Conservation (phyloP, 2,113 vertebrate genomes). For the Dicerorhinus sumatrensis region DNA sequence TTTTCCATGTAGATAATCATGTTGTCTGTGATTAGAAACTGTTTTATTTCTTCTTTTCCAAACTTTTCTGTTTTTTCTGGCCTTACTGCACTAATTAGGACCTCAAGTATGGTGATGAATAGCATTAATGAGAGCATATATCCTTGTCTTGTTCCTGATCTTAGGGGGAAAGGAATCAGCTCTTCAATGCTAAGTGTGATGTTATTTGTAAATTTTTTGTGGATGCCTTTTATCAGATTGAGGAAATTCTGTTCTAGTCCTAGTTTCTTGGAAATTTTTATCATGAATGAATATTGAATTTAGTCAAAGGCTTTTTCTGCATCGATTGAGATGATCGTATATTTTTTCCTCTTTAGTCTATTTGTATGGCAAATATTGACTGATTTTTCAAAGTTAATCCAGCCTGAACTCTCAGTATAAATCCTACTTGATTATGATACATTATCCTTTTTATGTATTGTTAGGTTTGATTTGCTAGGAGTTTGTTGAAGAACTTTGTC, state of each 20-base stretch:
- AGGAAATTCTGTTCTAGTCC: not conserved
- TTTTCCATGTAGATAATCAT: not conserved
- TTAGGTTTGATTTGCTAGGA: not conserved
- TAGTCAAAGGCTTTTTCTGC: not conserved
- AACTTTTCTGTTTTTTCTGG: not conserved
- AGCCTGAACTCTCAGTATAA: not conserved
- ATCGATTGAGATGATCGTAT: not conserved
- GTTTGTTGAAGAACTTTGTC: not conserved
- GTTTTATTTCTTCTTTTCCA: conserved; percentile 4
- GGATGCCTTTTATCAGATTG: not conserved
- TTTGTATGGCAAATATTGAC: not conserved
- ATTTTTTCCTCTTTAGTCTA: not conserved
- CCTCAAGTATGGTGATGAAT: not conserved
- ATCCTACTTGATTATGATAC: not conserved
- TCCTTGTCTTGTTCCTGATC: not conserved
- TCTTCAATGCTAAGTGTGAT: not conserved
- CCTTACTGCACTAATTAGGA: not conserved
- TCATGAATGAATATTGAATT: not conserved
- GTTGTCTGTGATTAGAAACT: not conserved
- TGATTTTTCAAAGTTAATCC: not conserved
- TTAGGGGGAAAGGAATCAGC: not conserved
- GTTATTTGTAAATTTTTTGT: not conserved
- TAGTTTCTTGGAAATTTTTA: not conserved
- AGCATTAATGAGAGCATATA: not conserved
- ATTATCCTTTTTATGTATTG: not conserved